Evolutionary conservation across 2,888 invertebrate genomes (phyloP), one percentile per base, ranked within the genome.

Genomic region (Chloroclysta siterata): DNA sequence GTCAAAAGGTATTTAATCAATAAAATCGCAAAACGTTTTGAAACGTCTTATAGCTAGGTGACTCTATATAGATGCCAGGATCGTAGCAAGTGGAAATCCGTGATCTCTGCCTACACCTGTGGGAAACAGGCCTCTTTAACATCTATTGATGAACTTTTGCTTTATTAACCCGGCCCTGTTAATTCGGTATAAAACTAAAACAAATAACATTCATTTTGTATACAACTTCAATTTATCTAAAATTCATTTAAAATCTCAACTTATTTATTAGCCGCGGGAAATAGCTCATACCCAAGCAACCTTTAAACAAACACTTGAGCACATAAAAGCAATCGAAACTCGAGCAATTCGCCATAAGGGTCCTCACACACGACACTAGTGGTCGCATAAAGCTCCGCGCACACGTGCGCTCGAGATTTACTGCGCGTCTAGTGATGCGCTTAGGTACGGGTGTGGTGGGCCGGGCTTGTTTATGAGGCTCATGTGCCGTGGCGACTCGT

Each of bases 391-490:
- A 71, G 72, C 63, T 55, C 53, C 53, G 62, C 53, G 57, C 70
- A 71, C 71, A 70, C 70, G 72, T 68, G 70, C 66, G 69, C 60
- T 62, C 58, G 51, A 66, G 70, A 73, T 73, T 73, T 73, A 73
- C 58, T 58, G 58, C 54, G 48, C 63, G 53, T 57, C 64, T 63
- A 65, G 63, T 63, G 68, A 72, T 64, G 72, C 62, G 68, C 64
- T 61, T 55, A 53, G 15, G 60, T 51, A 33, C 63, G 61, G 64
- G 63, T 64, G 68, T 60, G 67, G 59, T 54, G 58, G 46, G 46
- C 52, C 46, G 52, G 61, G 52, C 62, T 65, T 61, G 67, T 72
- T 72, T 72, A 72, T 63, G 67, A 64, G 64, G 59, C 66, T 66
- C 55, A 60, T 68, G 58, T 54, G 60, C 60, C 53, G 65, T 64